Conservation (phyloP, 2,113 vertebrate species). For the Carettochelys insculpta region DNA sequence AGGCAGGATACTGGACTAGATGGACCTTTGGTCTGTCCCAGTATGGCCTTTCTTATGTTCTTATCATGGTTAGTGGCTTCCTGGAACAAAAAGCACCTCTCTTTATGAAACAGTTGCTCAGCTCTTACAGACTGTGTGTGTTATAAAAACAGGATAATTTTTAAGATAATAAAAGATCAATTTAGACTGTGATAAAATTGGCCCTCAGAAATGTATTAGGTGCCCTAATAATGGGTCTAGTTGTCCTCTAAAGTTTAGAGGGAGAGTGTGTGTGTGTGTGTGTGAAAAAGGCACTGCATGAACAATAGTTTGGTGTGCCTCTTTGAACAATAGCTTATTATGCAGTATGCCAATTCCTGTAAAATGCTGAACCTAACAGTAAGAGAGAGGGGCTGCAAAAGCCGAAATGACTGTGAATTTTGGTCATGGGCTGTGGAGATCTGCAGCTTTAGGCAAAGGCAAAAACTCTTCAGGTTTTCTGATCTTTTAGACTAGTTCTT, state of each 20-base stretch:
- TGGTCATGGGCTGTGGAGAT: background rate
- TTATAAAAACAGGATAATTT: slow-evolving; percentile 10
- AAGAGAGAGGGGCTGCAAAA: background rate
- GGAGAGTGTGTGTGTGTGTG: too few relatives aligned
- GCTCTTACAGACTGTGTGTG: background rate
- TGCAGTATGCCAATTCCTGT: background rate
- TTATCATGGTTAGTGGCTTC: slow-evolving; percentile 18
- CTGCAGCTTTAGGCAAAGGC: background rate
- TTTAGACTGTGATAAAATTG: background rate
- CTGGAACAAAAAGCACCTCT: background rate
- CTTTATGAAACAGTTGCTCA: background rate
- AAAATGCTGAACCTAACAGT: background rate
- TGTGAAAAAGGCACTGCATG: background rate
- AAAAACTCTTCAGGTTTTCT: background rate
- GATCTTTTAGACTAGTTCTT: background rate
- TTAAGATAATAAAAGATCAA: background rate
- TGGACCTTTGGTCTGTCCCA: too few relatives aligned
- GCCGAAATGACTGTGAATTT: background rate
- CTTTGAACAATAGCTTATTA: background rate
- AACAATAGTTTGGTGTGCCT: background rate
- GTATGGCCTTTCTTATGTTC: too few relatives aligned
- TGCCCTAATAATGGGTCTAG: background rate
- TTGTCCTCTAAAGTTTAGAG: background rate
- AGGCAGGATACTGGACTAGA: too few relatives aligned
- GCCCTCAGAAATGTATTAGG: background rate